Evolutionary conservation across 2,113 vertebrate genomes (phyloP), one percentile per base, ranked within the genome.

Genomic region (Panthera uncia): DNA sequence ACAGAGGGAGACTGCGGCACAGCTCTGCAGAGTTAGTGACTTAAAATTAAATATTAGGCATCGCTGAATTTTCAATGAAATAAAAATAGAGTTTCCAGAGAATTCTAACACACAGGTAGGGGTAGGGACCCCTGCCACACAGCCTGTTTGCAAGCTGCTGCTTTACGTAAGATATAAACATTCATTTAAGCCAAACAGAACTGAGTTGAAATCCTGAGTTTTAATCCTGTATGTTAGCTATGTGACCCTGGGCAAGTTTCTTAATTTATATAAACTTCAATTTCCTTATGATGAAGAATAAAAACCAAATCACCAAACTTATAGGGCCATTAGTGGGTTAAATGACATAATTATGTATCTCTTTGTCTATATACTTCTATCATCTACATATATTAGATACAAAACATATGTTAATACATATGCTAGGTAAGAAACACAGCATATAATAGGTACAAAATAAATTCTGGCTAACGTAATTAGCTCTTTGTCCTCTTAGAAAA

Each of bases 1-100:
- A 45, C 3, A 68, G 71, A 83, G 23, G n/a, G 66, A 65, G 36
- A 65, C 31, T 10, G 7, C 41, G 18, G 31, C 18, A 11, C 10
- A 52, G 66, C 45, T 91, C 52, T 61, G 38, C 50, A 41, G 89
- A 94, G 38, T 66, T 71, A 23, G 76, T 84, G 36, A 69, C 82
- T 94, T 85, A 69, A 96, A 90, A 95, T 92, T 55, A 93, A 95
- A 95, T 68, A 91, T 31, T 50, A 96, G 71, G 69, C 76, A 93
- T 50, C 55, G 7, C 50, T 81, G 65, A 18, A 57, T 92, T 79
- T 91, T 96, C 63, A 69, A 29, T 91, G 29, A 69, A 68, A 36
- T 95, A 76, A 68, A 88, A 89, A 36, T 78, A 33, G 90, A 81
- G 25, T 57, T 91, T 69, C 82, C 68, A 66, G 41, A 89, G 71